Base-by-base conservation (phyloP, 1,140 invertebrate genomes). In the Meloidogyne floridensis region DNA sequence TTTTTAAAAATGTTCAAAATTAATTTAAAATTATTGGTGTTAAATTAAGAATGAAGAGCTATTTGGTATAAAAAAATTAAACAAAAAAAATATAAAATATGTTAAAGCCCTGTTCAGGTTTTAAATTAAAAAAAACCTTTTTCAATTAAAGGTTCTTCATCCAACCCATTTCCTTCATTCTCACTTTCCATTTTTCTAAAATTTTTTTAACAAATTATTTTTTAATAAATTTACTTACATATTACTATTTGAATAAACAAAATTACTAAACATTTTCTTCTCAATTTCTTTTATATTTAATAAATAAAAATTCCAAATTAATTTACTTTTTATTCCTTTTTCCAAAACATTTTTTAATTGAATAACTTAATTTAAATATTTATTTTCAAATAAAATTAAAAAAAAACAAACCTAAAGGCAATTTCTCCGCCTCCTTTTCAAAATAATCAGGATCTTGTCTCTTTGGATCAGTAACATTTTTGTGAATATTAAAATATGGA, bases 391-490 rank as follows among this genome's bases (percentile, higher is more conserved):
- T 59, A 15, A 59, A 59, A 32, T 32, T 32, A 3, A 59, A 15
- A 15, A 65, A 65, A 65, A 65, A 65, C 10, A n/a, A 65, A 90
- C 88, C 87, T 3, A 89, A 51, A 7, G 84, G 86, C n/a, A 89
- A 71, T 47, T 81, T 82, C 11, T 78, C 84, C 15, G 88, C 88
- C 54, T 84, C 76, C 53, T 88, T 89, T 77, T 89, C 89, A 76
- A 89, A 89, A 79, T 86, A 89, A 43, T 90, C 87, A 4, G 81
- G 80, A 77, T 89, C 89, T 80, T 90, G 89, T 18, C 84, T 79
- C 8, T 53, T 81, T 43, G 88, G 88, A 75, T 89, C 88, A 42
- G 83, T 89, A 32, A 89, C 88, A 72, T 88, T 88, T 75, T 87
- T 86, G 75, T 89, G 87, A 42, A 83, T 84, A 69, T 88, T 88